phyloP scores from a whole-genome alignment of 2,113 vertebrate genomes.

The Sinocyclocheilus maitianheensis region DNA sequence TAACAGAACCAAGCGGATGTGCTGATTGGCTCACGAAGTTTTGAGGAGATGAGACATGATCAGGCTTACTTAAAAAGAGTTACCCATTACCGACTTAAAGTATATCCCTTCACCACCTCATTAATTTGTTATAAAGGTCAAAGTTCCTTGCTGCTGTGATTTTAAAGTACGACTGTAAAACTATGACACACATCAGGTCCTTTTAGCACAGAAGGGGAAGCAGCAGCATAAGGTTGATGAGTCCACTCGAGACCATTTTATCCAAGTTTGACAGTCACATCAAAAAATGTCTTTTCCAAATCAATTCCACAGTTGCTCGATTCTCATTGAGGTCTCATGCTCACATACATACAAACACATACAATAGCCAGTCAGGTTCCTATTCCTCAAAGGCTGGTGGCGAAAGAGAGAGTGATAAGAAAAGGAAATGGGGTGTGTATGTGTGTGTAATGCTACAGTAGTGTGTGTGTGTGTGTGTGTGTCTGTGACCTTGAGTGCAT shows the following conservation, averaged over 20 bases:
- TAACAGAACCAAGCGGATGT: not conserved
- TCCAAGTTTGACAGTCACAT: not conserved
- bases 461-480: conserved; percentile 42
- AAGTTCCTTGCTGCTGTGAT: not conserved
- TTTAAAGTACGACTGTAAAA: not conserved
- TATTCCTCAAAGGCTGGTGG: conserved; percentile 25
- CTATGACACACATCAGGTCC: not conserved
- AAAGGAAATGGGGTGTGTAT: conserved; percentile 7
- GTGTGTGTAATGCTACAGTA: conserved; percentile 47
- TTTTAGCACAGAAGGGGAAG: not conserved
- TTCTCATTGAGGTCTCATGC: conserved; percentile 15
- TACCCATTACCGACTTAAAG: conserved; percentile 21
- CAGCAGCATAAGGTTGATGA: not conserved
- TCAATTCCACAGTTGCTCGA: conserved; percentile 21
- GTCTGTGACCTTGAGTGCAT: conserved; percentile 26
- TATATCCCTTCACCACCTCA: conserved; percentile 17
- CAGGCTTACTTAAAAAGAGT: conserved; percentile 9
- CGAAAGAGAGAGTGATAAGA: not conserved
- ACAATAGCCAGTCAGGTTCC: conserved; percentile 4
- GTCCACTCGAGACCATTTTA: not conserved
- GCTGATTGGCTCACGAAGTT: not conserved
- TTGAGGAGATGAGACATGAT: not conserved
- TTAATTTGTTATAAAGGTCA: not conserved
- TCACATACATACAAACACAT: conserved; percentile 2
- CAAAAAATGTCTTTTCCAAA: not conserved